Evolutionary conservation across 2,888 invertebrate species (phyloP), one percentile per base, ranked within the genome.

Genomic region (Chloroclysta siterata): DNA sequence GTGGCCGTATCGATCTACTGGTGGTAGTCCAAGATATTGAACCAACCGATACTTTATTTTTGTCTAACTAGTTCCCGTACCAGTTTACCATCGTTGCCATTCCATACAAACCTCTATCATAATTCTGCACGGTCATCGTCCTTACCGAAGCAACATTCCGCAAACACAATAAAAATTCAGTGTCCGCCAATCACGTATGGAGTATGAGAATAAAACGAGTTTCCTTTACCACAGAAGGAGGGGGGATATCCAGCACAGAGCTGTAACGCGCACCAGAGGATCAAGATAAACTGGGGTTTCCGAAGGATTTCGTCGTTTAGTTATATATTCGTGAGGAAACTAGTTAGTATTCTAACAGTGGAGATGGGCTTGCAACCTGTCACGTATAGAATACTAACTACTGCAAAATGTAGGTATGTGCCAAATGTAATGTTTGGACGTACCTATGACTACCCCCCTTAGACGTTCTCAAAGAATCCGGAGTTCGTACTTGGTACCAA

Each of bases 201-300:
- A 76, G 70, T 67, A 76, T 74, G 76, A 75, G 74, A 78, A 78
- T 79, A 79, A 79, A 82, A 82, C 76, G 74, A 78, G 65, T 68
- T 68, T 74, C 73, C 75, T 77, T 76, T 74, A 71, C 72, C 78
- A 75, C 77, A 69, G 72, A 72, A 70, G 53, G n/a, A 33, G 60
- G 65, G 55, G 66, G 63, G 44, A 58, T 42, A 48, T 29, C 14
- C 48, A 46, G 2, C 48, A 29, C 47, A 53, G 60, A 56, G 52
- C 46, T 46, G 17, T 46, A 46, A 46, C 11, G 17, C 46, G 11
- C 3, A 17, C 15, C 46, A 46, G 46, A n/a, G 53, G 50, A 29
- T 48, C 48, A 48, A 13, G 7, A 11, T 47, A 47, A 10, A 22
- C 22, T 39, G 44, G 42, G 14, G 14, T 44, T 46, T 46, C 11